Evolutionary conservation across 2,113 vertebrate genomes (phyloP), one percentile per base, ranked within the genome.

Genomic region (Sinosuthora webbiana): DNA sequence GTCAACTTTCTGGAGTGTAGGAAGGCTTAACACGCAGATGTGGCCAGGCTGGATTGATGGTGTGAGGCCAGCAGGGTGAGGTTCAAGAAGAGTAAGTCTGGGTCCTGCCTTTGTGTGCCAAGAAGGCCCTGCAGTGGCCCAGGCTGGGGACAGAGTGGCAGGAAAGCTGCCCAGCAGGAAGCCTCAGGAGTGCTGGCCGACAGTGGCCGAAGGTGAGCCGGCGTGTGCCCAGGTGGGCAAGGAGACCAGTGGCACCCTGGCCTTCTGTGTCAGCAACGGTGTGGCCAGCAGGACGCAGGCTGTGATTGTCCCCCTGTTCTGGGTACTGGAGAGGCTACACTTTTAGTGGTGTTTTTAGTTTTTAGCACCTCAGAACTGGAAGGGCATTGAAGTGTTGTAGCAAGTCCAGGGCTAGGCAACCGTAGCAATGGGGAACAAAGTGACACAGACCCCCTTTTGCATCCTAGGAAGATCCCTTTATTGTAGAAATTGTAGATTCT

Each of bases 331-430:
- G 12, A 28, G 10, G 31, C 24, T 7, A 24, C 7, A 5, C 6
- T 4, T 7, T 1, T 10, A 16, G 20, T 2, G 4, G 0, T 31
- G 3, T 21, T 30, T 53, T 1, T 9, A 2, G 2, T 2, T 23
- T 7, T 50, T 50, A 15, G 11, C 16, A 7, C 11, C 6, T 52
- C 5, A 37, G 0, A 0, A 5, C 2, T 49, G 17, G 44, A 3
- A 20, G 7, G 27, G 28, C 19, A 10, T 4, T n/a, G 23, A 39
- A 14, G 7, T 55, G 6, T 1, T n/a, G 18, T 13, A 12, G 10
- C 0, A 0, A 37, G 7, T 39, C 28, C 2, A 2, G 3, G 11
- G 7, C 18, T 6, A 6, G 11, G 7, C 10, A 17, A 5, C 0
- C 37, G 37, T 39, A 39, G 37, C 37, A 39, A 39, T 39, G 37